Evolutionary conservation across 2,797 vertebrate genomes (phyloP).

Genomic region (Nannoperca australis): DNA sequence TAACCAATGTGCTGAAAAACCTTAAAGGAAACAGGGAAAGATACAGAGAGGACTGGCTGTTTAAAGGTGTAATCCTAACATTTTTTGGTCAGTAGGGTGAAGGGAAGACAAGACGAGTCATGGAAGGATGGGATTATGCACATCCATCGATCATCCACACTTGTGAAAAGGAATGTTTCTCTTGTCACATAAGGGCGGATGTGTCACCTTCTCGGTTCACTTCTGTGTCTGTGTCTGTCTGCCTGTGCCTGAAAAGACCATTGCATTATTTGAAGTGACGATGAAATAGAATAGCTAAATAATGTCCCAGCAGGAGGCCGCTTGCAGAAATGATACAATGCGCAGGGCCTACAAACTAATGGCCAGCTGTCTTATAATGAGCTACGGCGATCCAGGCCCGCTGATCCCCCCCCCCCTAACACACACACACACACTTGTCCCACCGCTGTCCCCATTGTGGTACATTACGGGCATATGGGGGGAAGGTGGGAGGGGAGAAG

Average conservation of each 20-base stretch:
- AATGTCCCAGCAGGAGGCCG: conserved; percentile 81
- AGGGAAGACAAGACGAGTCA: conserved; percentile 10
- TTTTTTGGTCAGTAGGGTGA: conserved; percentile 28
- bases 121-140: conserved; percentile 1
- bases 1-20: conserved; percentile 39
- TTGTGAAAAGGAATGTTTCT: conserved; percentile 50
- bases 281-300: conserved; percentile 86
- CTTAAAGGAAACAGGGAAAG: conserved; percentile 17
- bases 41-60: conserved; percentile 15
- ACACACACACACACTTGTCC: conserved; percentile 5
- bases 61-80: conserved; percentile 33
- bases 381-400: conserved; percentile 68
- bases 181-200: conserved; percentile 59
- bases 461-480: conserved; percentile 52
- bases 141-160: conserved; percentile 26
- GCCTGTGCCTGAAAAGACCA: conserved; percentile 63
- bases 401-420: conserved; percentile 63
- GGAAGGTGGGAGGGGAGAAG: conserved; percentile 21
- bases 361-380: conserved; percentile 85
- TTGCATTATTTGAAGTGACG: conserved; percentile 80
- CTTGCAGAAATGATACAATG: conserved; percentile 76
- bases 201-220: conserved; percentile 70
- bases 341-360: conserved; percentile 75
- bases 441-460: conserved; percentile 50
- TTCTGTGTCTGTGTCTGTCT: conserved; percentile 61